Evolutionary conservation across 2,888 invertebrate species (phyloP), one percentile per base, ranked within the genome.

Genomic region (Scaptomyza caliginosa): DNA sequence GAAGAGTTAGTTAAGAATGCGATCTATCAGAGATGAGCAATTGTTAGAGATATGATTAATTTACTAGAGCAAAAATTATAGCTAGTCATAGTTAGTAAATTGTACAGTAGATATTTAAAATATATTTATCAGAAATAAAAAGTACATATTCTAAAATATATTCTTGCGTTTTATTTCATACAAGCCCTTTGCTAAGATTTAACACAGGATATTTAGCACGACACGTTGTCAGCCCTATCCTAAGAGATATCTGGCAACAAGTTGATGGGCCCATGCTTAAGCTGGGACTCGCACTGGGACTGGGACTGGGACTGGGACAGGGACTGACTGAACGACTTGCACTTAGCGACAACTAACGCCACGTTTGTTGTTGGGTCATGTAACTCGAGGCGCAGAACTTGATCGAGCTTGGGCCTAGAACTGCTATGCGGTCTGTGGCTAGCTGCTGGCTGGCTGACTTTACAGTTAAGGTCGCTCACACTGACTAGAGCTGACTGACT

Each of bases 401-500:
- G 71, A 74, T 70, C 62, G 40, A 43, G 59, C 38, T 5, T 19
- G 52, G 72, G 67, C 62, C 60, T 65, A 78, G 78, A 82, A 87
- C 74, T 65, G 65, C 34, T 65, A 72, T 74, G 79, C 66, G 74
- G 82, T 74, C 67, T 78, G 64, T 55, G 80, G 71, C 70, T 72
- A 36, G 13, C 32, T 13, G 13, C 13, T 13, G n/a, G 13, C 13
- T 13, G n/a, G 32, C 32, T 7, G 26, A 28, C 59, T 80, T 81
- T 88, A 88, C 88, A 88, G 88, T 88, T 88, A 88, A 88, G 88
- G 88, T 88, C 87, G 86, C 59, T 70, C 74, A 70, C 73, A 69
- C 60, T 62, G 64, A 51, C 56, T 52, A n/a, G 42, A 3, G n/a
- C n/a, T n/a, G 28, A 16, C 13, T 38, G 17, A 1, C 40, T 39